Conservation (phyloP, 2,113 vertebrate species). For the Psammodynastes pulverulentus region DNA sequence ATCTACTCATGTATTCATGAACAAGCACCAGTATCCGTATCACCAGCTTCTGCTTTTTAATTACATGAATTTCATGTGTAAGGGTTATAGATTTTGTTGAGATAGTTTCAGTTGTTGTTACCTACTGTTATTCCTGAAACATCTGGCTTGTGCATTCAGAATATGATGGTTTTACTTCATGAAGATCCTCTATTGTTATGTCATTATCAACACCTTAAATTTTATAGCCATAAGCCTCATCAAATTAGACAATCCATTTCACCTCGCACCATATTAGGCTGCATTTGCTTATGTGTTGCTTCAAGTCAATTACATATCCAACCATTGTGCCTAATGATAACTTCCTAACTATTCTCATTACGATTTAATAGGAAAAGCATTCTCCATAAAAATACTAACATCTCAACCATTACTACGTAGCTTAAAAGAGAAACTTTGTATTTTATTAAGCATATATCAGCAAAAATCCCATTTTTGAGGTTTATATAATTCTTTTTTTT, state of each 20-base stretch:
- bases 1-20: not conserved
- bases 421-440: not conserved
- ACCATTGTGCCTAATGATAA: constrained; percentile 5
- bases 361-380: constrained; percentile 20
- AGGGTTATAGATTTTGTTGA: not conserved
- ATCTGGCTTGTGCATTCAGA: not conserved
- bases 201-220: constrained; percentile 7
- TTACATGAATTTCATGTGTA: not conserved
- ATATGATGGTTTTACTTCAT: not conserved
- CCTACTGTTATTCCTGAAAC: not conserved
- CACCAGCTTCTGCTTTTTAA: not conserved
- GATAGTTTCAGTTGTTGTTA: not conserved
- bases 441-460: not conserved
- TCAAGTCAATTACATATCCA: constrained; percentile 24
- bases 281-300: constrained; percentile 17
- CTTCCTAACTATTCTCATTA: constrained; percentile 27
- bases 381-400: constrained; percentile 23
- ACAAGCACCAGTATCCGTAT: not conserved
- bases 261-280: not conserved
- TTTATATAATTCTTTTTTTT: not conserved
- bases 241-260: constrained; percentile 25
- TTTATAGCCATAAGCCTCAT: constrained; percentile 2
- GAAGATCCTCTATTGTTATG: not conserved
- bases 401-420: constrained; percentile 3
- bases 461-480: not conserved